phyloP scores from a whole-genome alignment of 2,888 invertebrate genomes.

The Sinhomidia bicolor region DNA sequence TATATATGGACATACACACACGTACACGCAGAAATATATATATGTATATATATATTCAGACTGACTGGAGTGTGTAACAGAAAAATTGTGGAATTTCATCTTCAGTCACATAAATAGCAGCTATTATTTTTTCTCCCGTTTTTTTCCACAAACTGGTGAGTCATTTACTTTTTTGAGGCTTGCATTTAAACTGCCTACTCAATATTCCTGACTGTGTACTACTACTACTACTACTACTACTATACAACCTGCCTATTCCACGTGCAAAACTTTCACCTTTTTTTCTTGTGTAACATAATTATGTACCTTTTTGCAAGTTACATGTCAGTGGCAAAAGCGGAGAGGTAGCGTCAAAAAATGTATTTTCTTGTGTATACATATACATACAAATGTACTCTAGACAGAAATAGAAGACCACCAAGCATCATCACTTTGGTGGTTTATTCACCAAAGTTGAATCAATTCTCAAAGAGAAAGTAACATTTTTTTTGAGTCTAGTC shows the following conservation, averaged over 20 bases:
- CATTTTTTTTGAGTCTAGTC: neutral
- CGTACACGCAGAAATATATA: neutral
- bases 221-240: neutral
- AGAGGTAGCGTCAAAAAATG: neutral
- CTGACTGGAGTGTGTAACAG: no score
- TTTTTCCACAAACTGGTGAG: slow-evolving; percentile 21
- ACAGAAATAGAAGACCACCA: no score
- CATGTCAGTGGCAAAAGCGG: neutral
- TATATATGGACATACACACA: neutral
- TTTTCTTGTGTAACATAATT: neutral
- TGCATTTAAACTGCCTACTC: slow-evolving; percentile 12
- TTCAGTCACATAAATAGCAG: neutral
- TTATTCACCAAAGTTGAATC: neutral
- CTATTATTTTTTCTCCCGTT: neutral
- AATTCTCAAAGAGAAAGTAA: neutral
- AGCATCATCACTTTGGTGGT: no score
- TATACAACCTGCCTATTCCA: neutral
- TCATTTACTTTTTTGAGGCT: slow-evolving; percentile 24
- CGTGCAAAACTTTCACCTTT: slow-evolving; percentile 12
- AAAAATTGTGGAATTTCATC: slow-evolving; percentile 22
- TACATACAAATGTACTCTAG: neutral
- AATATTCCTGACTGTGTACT: neutral
- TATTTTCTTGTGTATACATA: neutral
- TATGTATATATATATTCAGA: no score
- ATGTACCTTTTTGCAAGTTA: neutral